These are phyloP conservation scores for Lasiommata megera DNA, from an alignment of 2,888 invertebrate species.

Conservation along the genomic window DNA sequence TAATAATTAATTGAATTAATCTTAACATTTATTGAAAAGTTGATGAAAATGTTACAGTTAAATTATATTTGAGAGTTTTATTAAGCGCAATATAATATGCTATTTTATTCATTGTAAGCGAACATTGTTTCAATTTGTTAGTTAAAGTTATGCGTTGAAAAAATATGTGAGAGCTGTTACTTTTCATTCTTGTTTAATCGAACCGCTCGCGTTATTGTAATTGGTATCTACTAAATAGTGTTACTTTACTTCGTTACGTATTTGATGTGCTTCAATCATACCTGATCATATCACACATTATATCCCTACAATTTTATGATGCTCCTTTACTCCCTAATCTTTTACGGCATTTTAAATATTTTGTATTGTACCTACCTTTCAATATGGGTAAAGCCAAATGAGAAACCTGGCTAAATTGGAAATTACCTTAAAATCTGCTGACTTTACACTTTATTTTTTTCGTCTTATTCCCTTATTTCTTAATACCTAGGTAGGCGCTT, in stretches of 20 bases:
- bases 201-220: constrained; percentile 35
- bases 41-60: constrained; percentile 79
- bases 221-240: constrained; percentile 22
- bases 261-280: constrained; percentile 48
- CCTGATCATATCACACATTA: constrained; percentile 62
- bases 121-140: constrained; percentile 80
- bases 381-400: constrained; percentile 65
- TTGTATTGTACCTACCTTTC: constrained; percentile 45
- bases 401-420: constrained; percentile 67
- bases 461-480: constrained; percentile 34
- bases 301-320: constrained; percentile 56
- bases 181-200: constrained; percentile 46
- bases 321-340: constrained; percentile 59
- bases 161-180: constrained; percentile 61
- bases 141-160: constrained; percentile 79
- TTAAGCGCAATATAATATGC: constrained; percentile 78
- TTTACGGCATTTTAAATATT: constrained; percentile 35
- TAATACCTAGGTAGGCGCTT: constrained; percentile 25
- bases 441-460: constrained; percentile 34
- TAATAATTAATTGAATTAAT: constrained; percentile 79
- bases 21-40: constrained; percentile 79
- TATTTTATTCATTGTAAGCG: constrained; percentile 80
- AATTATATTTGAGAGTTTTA: constrained; percentile 82
- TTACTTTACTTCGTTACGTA: constrained; percentile 21
- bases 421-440: constrained; percentile 44